Conservation (phyloP, 2,113 vertebrate genomes). For the Nipponia nippon region DNA sequence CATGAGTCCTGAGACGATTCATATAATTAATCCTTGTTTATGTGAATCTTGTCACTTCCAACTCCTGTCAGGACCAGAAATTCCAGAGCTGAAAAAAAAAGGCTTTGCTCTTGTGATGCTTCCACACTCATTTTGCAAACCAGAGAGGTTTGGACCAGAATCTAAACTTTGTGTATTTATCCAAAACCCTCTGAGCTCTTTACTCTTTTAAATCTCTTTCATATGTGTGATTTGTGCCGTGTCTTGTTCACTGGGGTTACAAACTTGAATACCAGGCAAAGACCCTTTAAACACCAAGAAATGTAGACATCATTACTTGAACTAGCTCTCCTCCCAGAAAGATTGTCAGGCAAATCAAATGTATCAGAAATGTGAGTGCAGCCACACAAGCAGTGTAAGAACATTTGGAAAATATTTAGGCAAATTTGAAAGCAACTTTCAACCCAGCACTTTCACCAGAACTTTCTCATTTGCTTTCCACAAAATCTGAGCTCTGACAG, state of each 20-base stretch:
- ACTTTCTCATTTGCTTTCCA: neutral
- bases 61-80: neutral
- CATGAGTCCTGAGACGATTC: neutral
- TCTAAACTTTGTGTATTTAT: slow-evolving; percentile 39
- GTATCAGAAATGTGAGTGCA: neutral
- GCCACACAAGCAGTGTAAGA: neutral
- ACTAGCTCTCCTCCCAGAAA: neutral
- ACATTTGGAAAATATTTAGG: neutral
- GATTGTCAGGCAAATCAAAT: neutral
- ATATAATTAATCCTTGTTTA: neutral
- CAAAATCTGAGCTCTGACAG: neutral
- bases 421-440: neutral
- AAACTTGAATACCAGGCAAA: neutral
- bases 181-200: slow-evolving; percentile 39
- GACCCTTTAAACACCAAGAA: neutral
- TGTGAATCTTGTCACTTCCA: neutral
- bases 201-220: slow-evolving; percentile 56
- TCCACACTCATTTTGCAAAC: slow-evolving; percentile 55
- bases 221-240: slow-evolving; percentile 42
- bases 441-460: neutral
- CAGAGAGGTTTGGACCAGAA: slow-evolving; percentile 58
- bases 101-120: slow-evolving; percentile 16
- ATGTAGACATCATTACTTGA: neutral
- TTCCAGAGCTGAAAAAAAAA: neutral
- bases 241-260: neutral